Evolutionary conservation across 2,797 vertebrate genomes (phyloP), one percentile per base, ranked within the genome.

Genomic region (Manis pentadactyla): DNA sequence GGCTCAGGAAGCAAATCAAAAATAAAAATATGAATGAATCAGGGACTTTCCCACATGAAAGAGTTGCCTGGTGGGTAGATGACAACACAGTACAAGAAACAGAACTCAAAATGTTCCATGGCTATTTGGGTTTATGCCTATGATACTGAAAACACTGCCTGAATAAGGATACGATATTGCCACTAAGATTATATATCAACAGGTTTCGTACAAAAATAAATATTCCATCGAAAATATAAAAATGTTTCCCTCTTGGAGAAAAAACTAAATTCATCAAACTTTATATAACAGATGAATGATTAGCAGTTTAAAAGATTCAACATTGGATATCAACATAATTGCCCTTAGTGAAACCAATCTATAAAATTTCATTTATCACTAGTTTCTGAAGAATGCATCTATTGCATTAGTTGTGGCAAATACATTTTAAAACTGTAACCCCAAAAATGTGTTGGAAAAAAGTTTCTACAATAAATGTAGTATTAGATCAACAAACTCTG

Each of bases 181-280:
- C 46, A 42, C 42, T n/a, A 82, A 74, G 27, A 75, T 64, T 83
- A 66, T 51, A 14, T 55, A 69, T 21, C 34, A 83, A 78, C 19
- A 81, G 15, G 14, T 61, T 87, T 73, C 61, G 11, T 46, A 46
- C 46, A 63, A 89, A 91, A 18, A 78, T 21, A 3, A 23, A 10
- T 64, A 89, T 49, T 95, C 69, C 59, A 95, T 29, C 51, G 19
- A 92, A 92, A 82, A 93, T 31, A 79, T 53, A 19, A 74, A 92
- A 94, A 29, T 31, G 1, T 53, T 69, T 73, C 6, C 59, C 5
- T 90, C 34, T 84, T 59, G 49, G 46, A 7, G 46, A 86, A 79
- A 59, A 96, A 85, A 49, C 10, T 59, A 68, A 95, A 83, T 75
- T 68, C 31, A 81, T 81, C 53, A 74, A 59, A 75, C 27, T 93